Evolutionary conservation across 2,113 vertebrate genomes (phyloP).

Genomic region (Gopherus evgoodei): DNA sequence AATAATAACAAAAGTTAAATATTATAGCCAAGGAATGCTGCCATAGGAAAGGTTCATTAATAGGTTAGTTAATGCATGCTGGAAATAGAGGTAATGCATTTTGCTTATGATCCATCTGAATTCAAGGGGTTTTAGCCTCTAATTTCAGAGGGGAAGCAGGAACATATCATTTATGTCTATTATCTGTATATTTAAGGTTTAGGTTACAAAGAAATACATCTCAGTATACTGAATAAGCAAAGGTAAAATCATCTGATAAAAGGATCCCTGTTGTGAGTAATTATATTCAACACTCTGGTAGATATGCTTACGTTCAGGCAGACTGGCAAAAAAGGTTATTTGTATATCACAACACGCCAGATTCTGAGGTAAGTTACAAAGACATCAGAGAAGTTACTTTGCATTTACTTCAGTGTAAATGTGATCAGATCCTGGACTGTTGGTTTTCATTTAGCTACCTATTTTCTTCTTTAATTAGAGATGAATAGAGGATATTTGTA

Average conservation of each 20-base stretch:
- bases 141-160: background rate
- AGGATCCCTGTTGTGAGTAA: background rate
- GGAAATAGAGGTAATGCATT: background rate
- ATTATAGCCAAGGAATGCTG: background rate
- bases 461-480: too few species aligned
- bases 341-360: background rate
- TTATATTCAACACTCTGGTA: background rate
- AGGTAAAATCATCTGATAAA: background rate
- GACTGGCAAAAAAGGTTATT: background rate
- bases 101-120: background rate
- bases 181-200: background rate
- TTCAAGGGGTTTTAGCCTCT: background rate
- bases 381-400: background rate
- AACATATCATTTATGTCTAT: background rate
- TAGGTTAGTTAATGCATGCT: background rate
- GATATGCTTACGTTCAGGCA: background rate
- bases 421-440: background rate
- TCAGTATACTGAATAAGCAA: background rate
- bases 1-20: accelerated
- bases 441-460: too few species aligned
- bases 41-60: background rate
- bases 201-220: background rate
- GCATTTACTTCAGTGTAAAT: background rate
- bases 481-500: too few species aligned
- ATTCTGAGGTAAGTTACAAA: background rate